These are phyloP conservation scores for Dasysyrphus tricinctus DNA, from an alignment of 2,888 invertebrate species.

Conservation along the genomic window DNA sequence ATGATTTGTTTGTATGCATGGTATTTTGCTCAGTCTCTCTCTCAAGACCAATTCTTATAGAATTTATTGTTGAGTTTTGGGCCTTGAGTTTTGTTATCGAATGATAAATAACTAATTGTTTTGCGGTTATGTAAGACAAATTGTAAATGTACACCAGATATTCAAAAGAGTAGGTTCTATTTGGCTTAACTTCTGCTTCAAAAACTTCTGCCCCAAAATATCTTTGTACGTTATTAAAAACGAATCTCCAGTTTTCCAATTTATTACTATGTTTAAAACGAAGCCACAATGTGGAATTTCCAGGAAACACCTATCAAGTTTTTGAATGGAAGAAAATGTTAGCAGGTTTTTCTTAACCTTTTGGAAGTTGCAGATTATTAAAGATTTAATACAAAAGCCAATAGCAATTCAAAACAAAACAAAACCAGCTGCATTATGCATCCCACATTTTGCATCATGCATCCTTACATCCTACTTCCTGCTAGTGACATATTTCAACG, in stretches of 20 bases:
- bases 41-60: not conserved
- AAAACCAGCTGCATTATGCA: not conserved
- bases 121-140: no score
- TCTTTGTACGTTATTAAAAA: no score
- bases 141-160: no score
- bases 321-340: not conserved
- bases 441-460: not conserved
- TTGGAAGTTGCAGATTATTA: slow-evolving; percentile 2
- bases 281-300: not conserved
- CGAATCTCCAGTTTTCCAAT: no score
- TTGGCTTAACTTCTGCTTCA: not conserved
- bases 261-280: no score
- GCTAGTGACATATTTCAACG: not conserved
- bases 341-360: not conserved
- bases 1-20: not conserved
- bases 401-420: not conserved
- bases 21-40: no score
- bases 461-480: no score
- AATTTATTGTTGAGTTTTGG: not conserved
- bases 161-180: not conserved
- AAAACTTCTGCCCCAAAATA: not conserved
- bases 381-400: not conserved
- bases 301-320: not conserved
- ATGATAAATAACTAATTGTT: no score
- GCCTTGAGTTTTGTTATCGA: not conserved